Percentiles rank a stretch among this genome's conserved stretches.
Evolutionary conservation across 2,797 vertebrate genomes (phyloP).

Genomic region (Diceros bicornis): DNA sequence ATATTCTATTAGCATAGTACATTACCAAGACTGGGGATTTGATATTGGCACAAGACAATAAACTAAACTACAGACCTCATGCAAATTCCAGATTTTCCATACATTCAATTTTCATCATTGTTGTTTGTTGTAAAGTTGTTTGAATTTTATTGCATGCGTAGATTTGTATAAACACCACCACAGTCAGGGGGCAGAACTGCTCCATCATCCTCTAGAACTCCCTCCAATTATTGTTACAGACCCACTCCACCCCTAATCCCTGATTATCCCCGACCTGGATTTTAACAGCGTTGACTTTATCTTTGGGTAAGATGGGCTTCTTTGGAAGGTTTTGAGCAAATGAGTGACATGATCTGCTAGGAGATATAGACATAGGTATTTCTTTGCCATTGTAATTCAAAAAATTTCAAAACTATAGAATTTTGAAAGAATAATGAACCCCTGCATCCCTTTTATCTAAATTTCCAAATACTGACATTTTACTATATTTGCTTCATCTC

Average conservation of each 20-base stretch:
- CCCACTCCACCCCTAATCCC: not conserved
- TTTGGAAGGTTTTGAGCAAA: not conserved
- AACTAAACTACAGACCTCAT: not conserved
- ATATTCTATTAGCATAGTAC: not conserved
- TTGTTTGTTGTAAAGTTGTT: not conserved
- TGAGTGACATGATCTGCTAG: not conserved
- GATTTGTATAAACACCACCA: not conserved
- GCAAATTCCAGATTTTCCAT: not conserved
- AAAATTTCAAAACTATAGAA: not conserved
- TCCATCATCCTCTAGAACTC: not conserved
- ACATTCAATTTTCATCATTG: not conserved
- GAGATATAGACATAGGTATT: not conserved
- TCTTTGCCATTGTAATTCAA: not conserved
- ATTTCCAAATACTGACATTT: not conserved
- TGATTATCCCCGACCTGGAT: not conserved
- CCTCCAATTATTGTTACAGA: not conserved
- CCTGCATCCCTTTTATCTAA: not conserved
- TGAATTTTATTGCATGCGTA: not conserved
- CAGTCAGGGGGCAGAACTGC: not conserved
- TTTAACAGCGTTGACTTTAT: not conserved
- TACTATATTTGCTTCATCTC: not conserved
- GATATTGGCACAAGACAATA: not conserved
- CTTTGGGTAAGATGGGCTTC: not conserved
- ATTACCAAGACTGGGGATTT: not conserved
- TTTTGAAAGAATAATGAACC: not conserved